Conservation (phyloP, 2,113 vertebrate species). For the Pyxicephalus adspersus region DNA sequence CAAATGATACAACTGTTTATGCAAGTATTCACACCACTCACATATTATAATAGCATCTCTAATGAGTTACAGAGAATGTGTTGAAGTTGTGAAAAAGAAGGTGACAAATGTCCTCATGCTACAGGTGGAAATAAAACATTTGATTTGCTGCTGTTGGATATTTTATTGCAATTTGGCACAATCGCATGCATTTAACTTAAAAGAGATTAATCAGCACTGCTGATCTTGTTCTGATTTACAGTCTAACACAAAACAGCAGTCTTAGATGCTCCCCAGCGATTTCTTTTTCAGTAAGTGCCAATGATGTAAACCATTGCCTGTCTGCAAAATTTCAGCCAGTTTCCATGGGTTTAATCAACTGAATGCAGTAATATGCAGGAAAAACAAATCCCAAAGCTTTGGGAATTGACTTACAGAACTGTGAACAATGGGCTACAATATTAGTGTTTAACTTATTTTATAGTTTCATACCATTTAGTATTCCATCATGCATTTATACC, state of each 20-base stretch:
- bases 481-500: background rate
- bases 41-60: background rate
- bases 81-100: background rate
- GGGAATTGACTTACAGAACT: conserved; percentile 17
- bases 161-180: conserved; percentile 41
- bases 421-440: conserved; percentile 28
- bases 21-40: background rate
- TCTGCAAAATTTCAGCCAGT: conserved; percentile 45
- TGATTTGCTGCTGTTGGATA: conserved; percentile 8
- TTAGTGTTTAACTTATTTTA: conserved; percentile 13
- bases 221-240: conserved; percentile 53
- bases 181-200: conserved; percentile 40
- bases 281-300: conserved; percentile 50
- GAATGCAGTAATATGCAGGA: conserved; percentile 23
- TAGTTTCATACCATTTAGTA: background rate
- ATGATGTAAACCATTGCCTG: conserved; percentile 51
- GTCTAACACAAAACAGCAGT: conserved; percentile 48
- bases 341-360: conserved; percentile 48
- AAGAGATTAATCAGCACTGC: conserved; percentile 51
- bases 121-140: conserved; percentile 7
- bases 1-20: background rate
- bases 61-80: background rate
- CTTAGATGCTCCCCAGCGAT: conserved; percentile 27
- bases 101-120: conserved; percentile 14
- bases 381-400: conserved; percentile 39